These are phyloP conservation scores for Toxotes jaculatrix DNA, from an alignment of 2,113 vertebrate genomes.

Conservation along the genomic window DNA sequence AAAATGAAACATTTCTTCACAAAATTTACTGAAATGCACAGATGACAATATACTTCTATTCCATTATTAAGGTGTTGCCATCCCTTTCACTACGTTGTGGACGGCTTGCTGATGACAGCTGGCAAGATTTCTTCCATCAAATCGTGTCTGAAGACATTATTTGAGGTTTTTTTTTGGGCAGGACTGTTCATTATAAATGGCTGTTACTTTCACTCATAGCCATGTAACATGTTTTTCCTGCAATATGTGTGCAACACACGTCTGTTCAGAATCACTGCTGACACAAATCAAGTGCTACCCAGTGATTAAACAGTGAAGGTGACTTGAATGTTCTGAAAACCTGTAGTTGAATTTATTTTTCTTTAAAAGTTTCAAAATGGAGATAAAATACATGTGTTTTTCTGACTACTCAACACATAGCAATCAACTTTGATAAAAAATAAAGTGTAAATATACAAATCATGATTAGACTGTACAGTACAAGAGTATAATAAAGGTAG, in stretches of 20 bases:
- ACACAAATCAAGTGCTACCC: neutral
- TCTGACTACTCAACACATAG: conserved; percentile 17
- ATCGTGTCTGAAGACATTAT: neutral
- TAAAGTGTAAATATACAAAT: conserved; percentile 64
- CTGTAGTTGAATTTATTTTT: conserved; percentile 26
- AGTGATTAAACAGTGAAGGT: neutral
- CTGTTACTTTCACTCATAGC: neutral
- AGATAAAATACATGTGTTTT: conserved; percentile 44
- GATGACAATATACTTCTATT: conserved; percentile 12
- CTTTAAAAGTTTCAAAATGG: conserved; percentile 17
- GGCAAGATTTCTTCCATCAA: neutral
- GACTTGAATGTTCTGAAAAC: conserved; percentile 51
- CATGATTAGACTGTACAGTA: conserved; percentile 62
- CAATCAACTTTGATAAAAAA: conserved; percentile 42
- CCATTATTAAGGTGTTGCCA: neutral
- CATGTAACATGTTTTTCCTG: neutral
- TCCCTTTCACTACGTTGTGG: neutral
- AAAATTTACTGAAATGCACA: conserved; percentile 20
- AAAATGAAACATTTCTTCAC: conserved; percentile 17
- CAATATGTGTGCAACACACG: neutral
- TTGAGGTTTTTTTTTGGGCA: neutral
- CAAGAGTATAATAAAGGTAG: conserved; percentile 65
- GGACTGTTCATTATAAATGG: neutral
- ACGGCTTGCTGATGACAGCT: neutral
- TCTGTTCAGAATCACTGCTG: neutral